Evolutionary conservation across 92 coral and sea anemone species (phyloP), one percentile per base, ranked within the genome.

Genomic region (Actinostola sp.): DNA sequence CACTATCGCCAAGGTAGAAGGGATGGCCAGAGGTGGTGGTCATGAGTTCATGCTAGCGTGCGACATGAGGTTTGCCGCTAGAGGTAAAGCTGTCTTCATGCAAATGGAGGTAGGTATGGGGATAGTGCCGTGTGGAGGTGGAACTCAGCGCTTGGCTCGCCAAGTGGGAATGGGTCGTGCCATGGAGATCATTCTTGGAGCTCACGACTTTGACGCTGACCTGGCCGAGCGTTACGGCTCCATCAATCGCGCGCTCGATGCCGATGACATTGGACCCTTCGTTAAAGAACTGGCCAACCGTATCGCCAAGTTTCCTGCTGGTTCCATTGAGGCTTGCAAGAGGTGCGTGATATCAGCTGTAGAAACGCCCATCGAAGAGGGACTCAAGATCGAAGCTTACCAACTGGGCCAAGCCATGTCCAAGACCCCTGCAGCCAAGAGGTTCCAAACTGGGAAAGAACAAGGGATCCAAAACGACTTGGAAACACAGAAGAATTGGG

Each of bases 41-140:
- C 93, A 91, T 53, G 97, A 91, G 68, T 91, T 91, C 65, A 91
- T 91, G 97, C 63, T 67, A 48, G 93, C 93, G 21, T 91, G 97
- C 28, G 97, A 91, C 78, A 91, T 91, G 97, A 72, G 97, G 61
- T 91, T 91, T 38, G 93, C 97, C n/a, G 97, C 97, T 31, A 85
- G 97, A 35, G 90, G 93, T 24, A 91, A 88, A 58, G 90, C 97
- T 3, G 91, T 91, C 57, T 91, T 91, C 54, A 91, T 91, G 97
- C 97, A 91, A 76, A 91, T 91, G 97, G 97, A 91, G 38, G 97
- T 91, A 9, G 97, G 97, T 7, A 91, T 91, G 97, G 97, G 97
- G 8, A 84, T 91, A 31, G 97, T 91, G 49, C 97, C 97, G 2
- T 91, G 97, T 52, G 97, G 97, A 23, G 97, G 97, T 19, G 97